These are phyloP conservation scores for Ochotona curzoniae DNA, from an alignment of 2,113 vertebrate species.

Conservation along the genomic window DNA sequence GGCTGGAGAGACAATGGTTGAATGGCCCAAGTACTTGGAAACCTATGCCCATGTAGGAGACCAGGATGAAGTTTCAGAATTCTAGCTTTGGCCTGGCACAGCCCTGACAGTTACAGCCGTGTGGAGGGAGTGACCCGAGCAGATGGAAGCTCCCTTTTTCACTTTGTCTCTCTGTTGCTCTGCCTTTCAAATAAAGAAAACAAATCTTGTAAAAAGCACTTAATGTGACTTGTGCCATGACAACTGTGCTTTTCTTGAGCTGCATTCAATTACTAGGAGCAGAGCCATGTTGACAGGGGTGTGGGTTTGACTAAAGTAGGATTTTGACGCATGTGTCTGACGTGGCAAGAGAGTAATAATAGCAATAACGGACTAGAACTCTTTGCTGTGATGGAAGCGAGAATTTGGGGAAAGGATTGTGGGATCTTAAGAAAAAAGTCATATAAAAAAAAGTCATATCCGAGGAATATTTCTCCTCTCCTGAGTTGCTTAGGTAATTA, in stretches of 20 bases:
- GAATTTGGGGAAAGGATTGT: neutral
- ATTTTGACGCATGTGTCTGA: neutral
- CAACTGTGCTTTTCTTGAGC: neutral
- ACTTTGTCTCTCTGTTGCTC: too few species aligned
- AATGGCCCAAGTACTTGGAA: too few species aligned
- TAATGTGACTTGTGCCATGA: neutral
- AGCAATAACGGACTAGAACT: neutral
- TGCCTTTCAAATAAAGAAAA: too few species aligned
- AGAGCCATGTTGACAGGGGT: neutral
- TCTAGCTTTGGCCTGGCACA: too few species aligned
- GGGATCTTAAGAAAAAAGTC: neutral
- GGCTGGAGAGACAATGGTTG: too few species aligned
- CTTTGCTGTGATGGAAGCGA: neutral
- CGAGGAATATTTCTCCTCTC: neutral
- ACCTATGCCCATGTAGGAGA: too few species aligned
- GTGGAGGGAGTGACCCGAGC: too few species aligned
- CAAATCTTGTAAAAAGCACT: neutral
- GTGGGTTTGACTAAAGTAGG: neutral
- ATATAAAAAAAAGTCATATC: neutral
- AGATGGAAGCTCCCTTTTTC: too few species aligned
- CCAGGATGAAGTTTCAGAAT: too few species aligned
- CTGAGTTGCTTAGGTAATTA: slow-evolving; percentile 7
- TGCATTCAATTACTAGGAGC: neutral
- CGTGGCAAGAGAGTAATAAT: neutral
- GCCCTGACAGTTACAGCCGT: too few species aligned